Base-by-base conservation (phyloP, 2,113 vertebrate species). In the Pterophyllum scalare region DNA sequence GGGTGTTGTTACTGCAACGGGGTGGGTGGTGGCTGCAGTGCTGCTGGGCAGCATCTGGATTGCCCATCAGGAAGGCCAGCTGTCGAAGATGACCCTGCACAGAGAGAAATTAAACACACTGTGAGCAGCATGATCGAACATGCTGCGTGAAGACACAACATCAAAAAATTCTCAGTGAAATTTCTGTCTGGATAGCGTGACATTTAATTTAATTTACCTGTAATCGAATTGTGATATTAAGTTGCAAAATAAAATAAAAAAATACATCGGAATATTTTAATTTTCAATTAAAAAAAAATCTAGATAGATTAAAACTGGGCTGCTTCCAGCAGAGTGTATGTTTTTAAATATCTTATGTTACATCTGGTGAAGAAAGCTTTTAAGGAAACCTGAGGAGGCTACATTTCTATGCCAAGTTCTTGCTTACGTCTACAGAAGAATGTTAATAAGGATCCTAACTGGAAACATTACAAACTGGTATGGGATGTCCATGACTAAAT, bases 71-170 rank as follows among this genome's bases (percentile, higher is more conserved):
- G 2, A 98, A 97, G 65, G 83, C 92, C 90, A 98, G 86, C 80
- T 98, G 97, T n/a, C 92, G 93, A 11, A 97, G 86, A 19, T 94
- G 72, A 2, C 97, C 97, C 97, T 98, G 91, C 2, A 76, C 24
- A 90, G n/a, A 72, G 43, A 85, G 59, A 4, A 7, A 72, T 52
- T 4, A 70, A 56, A 28, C 7, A 26, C n/a, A 7, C n/a, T n/a
- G 4, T 57, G 56, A 33, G 46, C 26, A 52, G 35, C 35, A 10
- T 10, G 35, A 49, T 40, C 22, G 46, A 59, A 79, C 33, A 52
- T 52, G 11, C 43, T n/a, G 24, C 49, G 26, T 52, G 65, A 31
- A 72, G 49, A 52, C 65, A 70, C 43, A 28, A 72, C 0, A 2
- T 72, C 43, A 72, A 52, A 72, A 52, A 70, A 70, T 10, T 52